phyloP scores from a whole-genome alignment of 2,113 vertebrate species.

The Pyxicephalus adspersus region DNA sequence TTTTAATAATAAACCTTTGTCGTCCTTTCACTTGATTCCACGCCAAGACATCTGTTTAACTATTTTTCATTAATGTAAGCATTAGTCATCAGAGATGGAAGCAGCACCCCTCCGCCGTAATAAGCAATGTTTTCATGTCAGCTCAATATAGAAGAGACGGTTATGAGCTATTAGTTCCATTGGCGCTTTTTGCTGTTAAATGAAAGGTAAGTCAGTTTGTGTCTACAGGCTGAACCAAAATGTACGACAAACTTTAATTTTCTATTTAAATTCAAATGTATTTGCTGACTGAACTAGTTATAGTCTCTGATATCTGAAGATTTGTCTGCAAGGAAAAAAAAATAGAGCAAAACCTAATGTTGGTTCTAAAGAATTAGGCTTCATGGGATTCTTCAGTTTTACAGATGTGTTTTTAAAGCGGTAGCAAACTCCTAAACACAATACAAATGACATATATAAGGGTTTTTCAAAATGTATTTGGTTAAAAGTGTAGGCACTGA shows the following conservation, averaged over 20 bases:
- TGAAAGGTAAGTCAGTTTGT: neutral
- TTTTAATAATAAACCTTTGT: constrained; percentile 27
- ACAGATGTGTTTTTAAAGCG: no score
- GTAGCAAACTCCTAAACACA: no score
- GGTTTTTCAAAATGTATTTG: no score
- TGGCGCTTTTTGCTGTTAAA: neutral
- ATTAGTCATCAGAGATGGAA: neutral
- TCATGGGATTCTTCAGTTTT: no score
- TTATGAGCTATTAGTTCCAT: neutral
- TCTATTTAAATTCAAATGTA: neutral
- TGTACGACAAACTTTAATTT: neutral
- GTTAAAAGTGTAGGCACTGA: no score
- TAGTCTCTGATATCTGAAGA: neutral
- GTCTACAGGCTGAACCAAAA: neutral
- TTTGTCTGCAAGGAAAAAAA: neutral
- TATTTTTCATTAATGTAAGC: neutral
- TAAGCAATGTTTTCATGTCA: neutral
- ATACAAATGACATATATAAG: no score
- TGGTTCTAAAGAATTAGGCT: neutral
- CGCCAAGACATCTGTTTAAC: constrained; percentile 23
- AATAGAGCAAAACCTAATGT: neutral
- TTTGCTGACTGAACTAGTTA: neutral
- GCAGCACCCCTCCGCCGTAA: neutral
- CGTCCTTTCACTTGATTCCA: neutral
- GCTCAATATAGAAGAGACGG: neutral